Conservation (phyloP, 2,113 vertebrate genomes). For the Hucho hucho region DNA sequence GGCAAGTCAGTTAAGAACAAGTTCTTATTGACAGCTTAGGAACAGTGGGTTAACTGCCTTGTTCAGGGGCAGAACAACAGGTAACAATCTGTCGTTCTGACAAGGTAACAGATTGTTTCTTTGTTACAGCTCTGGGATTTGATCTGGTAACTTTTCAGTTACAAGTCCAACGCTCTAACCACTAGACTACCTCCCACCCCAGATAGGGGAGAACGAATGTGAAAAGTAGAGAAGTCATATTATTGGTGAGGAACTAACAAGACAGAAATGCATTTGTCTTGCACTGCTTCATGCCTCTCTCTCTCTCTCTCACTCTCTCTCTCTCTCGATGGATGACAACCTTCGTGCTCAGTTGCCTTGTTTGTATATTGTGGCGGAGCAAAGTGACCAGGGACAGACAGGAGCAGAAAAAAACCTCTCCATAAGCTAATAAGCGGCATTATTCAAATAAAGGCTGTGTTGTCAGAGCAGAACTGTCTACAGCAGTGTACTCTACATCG, state of each 20-base stretch:
- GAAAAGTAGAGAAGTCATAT: conserved; percentile 47
- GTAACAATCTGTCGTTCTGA: no score
- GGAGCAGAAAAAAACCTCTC: conserved; percentile 64
- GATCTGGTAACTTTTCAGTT: no score
- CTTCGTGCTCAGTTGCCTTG: conserved; percentile 59
- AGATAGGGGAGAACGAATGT: not conserved
- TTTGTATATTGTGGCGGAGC: conserved; percentile 65
- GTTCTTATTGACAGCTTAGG: no score
- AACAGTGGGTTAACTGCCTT: no score
- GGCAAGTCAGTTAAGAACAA: no score
- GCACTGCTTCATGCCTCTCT: conserved; percentile 23
- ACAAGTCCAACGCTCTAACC: no score
- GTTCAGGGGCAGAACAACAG: no score
- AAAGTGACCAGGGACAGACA: conserved; percentile 73
- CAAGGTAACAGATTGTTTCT: no score
- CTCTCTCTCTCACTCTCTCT: conserved; percentile 48
- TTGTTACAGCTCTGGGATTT: no score
- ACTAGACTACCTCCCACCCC: no score
- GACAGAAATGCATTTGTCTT: conserved; percentile 54
- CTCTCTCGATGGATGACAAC: conserved; percentile 71
- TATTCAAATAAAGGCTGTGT: conserved; percentile 73
- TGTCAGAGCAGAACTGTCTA: conserved; percentile 56
- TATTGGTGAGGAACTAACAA: conserved; percentile 46
- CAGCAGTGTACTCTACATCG: conserved; percentile 21
- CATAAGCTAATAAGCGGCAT: conserved; percentile 73